Evolutionary conservation across 2,888 invertebrate genomes (phyloP).

Genomic region (Drosophila borealis): DNA sequence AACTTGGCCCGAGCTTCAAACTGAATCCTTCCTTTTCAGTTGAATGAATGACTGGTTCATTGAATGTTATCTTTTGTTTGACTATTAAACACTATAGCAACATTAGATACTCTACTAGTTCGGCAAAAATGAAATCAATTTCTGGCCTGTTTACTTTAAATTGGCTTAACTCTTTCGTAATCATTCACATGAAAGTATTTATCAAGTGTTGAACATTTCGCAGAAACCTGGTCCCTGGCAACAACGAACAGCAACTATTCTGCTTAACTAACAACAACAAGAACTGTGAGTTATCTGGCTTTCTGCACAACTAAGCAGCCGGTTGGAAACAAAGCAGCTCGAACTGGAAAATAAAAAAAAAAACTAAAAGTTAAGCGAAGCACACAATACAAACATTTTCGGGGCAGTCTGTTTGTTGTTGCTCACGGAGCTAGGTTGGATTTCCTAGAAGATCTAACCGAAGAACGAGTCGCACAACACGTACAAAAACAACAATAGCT

Average conservation of each 20-base stretch:
- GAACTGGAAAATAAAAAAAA: conserved; percentile 10
- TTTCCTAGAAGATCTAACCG: conserved; percentile 65
- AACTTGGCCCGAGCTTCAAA: too few relatives aligned
- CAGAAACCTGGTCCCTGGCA: conserved; percentile 42
- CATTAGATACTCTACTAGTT: not conserved
- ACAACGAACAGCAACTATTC: conserved; percentile 22
- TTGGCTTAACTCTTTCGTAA: conserved; percentile 18
- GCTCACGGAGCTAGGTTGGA: conserved; percentile 50
- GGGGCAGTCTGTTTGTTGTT: conserved; percentile 53
- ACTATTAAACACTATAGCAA: not conserved
- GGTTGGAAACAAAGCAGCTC: conserved; percentile 33
- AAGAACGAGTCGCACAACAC: conserved; percentile 45
- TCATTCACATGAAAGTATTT: conserved; percentile 58
- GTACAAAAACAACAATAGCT: conserved; percentile 29
- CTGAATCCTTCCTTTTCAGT: too few relatives aligned
- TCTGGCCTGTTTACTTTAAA: not conserved
- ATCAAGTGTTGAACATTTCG: conserved; percentile 56
- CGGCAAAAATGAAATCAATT: not conserved
- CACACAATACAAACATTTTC: conserved; percentile 57
- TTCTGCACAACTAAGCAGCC: conserved; percentile 73
- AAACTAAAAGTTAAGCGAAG: conserved; percentile 7
- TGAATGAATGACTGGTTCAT: too few relatives aligned
- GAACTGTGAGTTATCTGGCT: conserved; percentile 58
- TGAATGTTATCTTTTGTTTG: too few relatives aligned
- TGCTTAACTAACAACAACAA: conserved; percentile 31